Base-by-base conservation (phyloP, 2,888 invertebrate genomes). In the Candidula unifasciata region DNA sequence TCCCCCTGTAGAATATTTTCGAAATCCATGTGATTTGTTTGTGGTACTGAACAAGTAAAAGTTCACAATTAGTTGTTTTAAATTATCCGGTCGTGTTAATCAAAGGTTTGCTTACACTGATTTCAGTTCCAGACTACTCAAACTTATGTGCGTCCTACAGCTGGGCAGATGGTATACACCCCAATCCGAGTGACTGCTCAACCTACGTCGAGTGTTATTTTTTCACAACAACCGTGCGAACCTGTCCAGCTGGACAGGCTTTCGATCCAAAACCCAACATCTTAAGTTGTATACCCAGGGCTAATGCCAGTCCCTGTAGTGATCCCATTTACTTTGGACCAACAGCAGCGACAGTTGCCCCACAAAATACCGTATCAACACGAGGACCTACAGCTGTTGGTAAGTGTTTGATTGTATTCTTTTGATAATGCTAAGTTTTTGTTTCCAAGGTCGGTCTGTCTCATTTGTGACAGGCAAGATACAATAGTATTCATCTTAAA, bases 111-210 rank as follows among this genome's bases (percentile, higher is more conserved):
- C 6, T 10, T 13, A 10, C 13, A 6, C 13, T 13, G 8, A 0
- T 54, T 76, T 52, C 57, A 52, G 76, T 60, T 24, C 33, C 54
- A 30, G 24, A 33, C 77, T 57, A 24, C 57, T 57, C 33, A 30
- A 1, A 60, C 57, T 10, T 73, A 10, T 73, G 73, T n/a, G 24
- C n/a, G 6, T 8, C n/a, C 24, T n/a, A 44, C 52, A 21, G 16
- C 30, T 69, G 68, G 81, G 81, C 81, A 2, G 37, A 81, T 33
- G 81, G 81, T n/a, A 27, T 21, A 10, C 81, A 81, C 60, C 81
- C 81, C 0, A 52, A 81, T 73, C 81, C 81, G 3, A n/a, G 35
- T n/a, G 64, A 73, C 73, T 81, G 81, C 18, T 54, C 57, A 3
- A 35, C 35, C 1, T 81, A 73, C 81, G 37, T 81, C 13, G 13